These are phyloP conservation scores for Daubentonia madagascariensis DNA, from an alignment of 2,113 vertebrate genomes.

Conservation along the genomic window DNA sequence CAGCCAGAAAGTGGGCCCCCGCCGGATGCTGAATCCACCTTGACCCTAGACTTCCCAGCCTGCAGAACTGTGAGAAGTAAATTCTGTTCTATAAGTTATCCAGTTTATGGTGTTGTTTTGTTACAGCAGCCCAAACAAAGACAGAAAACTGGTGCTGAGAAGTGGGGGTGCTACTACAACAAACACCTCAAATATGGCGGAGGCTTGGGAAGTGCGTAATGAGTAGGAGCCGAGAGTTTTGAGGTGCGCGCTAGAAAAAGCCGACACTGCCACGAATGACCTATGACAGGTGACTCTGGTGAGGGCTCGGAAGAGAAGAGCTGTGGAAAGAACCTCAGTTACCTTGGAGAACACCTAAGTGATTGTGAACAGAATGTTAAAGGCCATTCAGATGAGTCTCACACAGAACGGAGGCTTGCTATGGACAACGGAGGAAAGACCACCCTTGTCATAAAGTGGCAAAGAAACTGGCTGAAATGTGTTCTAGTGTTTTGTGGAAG, in stretches of 20 bases:
- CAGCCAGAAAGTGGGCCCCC: not conserved
- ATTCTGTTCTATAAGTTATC: not conserved
- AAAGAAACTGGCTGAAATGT: not conserved
- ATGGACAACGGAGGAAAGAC: not conserved
- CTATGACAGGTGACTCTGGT: not conserved
- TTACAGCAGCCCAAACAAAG: not conserved
- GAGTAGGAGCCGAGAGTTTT: not conserved
- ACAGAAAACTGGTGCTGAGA: not conserved
- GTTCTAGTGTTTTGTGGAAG: not conserved
- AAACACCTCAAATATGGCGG: not conserved
- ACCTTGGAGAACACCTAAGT: not conserved
- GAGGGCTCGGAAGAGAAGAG: not conserved
- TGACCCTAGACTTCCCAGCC: not conserved
- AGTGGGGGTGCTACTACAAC: not conserved
- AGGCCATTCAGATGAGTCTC: not conserved
- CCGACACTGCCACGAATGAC: not conserved
- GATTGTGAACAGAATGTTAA: not conserved
- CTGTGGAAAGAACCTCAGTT: not conserved
- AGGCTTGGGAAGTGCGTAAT: not conserved
- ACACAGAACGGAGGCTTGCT: not conserved
- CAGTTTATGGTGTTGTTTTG: not conserved
- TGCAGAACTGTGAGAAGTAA: not conserved
- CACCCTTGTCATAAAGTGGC: not conserved
- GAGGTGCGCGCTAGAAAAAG: not conserved
- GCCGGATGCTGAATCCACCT: not conserved